Conservation (phyloP, 2,113 vertebrate species). For the Eidolon helvum region DNA sequence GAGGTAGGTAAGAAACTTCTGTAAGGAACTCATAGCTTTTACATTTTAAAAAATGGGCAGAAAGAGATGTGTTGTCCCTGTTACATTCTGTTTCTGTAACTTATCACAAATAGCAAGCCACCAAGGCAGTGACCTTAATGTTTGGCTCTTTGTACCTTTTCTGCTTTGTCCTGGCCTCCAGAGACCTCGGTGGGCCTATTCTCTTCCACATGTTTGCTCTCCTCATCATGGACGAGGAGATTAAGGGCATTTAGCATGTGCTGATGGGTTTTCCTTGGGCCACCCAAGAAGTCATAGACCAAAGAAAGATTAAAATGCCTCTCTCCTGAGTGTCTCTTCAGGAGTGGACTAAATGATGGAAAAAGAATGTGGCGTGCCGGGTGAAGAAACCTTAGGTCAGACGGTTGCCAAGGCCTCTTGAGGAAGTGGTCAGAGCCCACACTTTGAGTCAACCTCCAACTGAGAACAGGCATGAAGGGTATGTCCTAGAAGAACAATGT, state of each 20-base stretch:
- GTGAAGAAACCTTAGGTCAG: background rate
- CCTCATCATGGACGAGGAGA: background rate
- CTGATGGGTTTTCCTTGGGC: background rate
- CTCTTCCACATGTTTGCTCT: background rate
- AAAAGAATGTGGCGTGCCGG: background rate
- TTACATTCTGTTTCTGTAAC: background rate
- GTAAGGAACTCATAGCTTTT: background rate
- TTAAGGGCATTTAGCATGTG: too few species aligned
- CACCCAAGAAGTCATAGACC: background rate
- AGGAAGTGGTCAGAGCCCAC: constrained; percentile 30
- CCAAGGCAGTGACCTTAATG: background rate
- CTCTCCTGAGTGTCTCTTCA: background rate
- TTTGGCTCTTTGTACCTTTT: background rate
- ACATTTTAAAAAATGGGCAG: background rate
- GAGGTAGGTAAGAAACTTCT: background rate
- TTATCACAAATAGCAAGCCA: background rate
- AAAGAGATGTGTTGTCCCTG: background rate
- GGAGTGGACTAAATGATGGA: background rate
- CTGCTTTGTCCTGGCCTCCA: background rate
- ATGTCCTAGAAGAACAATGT: background rate
- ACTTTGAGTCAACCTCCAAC: background rate
- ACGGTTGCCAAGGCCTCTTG: background rate
- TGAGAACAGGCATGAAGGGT: background rate
- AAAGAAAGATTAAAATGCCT: background rate
- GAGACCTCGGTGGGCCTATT: background rate